Conservation (phyloP, 2,113 vertebrate species). For the Siniperca chuatsi region DNA sequence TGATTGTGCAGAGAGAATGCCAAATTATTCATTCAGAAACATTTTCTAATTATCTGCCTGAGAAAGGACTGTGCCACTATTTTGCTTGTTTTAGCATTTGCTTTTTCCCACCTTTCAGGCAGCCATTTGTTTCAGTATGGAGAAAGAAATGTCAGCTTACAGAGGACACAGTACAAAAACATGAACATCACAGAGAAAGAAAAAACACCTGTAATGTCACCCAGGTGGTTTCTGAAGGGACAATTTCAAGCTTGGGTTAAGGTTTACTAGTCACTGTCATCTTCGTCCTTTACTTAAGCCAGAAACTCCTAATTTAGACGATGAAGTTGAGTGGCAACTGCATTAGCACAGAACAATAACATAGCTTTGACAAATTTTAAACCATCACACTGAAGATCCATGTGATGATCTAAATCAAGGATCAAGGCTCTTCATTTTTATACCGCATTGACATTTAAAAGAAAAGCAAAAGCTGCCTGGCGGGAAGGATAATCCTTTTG, state of each 20-base stretch:
- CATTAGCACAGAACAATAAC: background rate
- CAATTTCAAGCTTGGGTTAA: background rate
- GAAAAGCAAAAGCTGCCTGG: background rate
- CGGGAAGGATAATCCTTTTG: background rate
- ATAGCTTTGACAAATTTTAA: background rate
- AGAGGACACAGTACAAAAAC: background rate
- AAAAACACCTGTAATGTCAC: background rate
- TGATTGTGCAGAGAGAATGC: background rate
- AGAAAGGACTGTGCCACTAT: background rate
- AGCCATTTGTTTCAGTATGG: background rate
- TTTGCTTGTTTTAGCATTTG: background rate
- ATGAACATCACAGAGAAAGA: background rate
- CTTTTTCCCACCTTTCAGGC: background rate
- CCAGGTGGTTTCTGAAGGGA: background rate
- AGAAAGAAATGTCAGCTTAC: conserved; percentile 4
- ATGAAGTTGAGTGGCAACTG: background rate
- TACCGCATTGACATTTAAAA: background rate
- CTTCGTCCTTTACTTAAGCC: background rate
- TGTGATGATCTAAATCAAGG: background rate
- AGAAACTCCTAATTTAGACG: background rate
- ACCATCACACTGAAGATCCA: background rate
- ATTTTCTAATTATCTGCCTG: background rate
- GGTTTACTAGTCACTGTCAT: background rate
- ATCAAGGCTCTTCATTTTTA: background rate
- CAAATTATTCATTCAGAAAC: conserved; percentile 3